Percentiles rank a stretch among this genome's conserved stretches.
Evolutionary conservation across 2,113 vertebrate species (phyloP).

Genomic region (Willisornis vidua): DNA sequence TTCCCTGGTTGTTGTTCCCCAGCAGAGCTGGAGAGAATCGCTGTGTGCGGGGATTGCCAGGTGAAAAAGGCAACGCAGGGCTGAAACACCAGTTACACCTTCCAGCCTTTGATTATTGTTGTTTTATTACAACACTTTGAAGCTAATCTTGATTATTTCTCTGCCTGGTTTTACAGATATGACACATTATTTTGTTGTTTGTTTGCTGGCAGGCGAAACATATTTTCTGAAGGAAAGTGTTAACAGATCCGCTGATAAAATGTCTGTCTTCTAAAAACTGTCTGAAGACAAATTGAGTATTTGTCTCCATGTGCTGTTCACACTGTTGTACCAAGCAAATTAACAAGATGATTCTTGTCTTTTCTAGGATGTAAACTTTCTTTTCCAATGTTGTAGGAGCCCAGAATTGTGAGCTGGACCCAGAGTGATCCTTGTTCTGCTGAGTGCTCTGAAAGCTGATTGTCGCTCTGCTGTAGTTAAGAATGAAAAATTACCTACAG

Average conservation of each 20-base stretch:
- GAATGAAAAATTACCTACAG: neutral
- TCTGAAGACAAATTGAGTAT: conserved; percentile 59
- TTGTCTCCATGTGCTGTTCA: conserved; percentile 44
- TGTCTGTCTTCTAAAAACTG: conserved; percentile 59
- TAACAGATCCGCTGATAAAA: conserved; percentile 61
- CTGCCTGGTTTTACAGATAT: conserved; percentile 25
- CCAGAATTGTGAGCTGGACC: neutral
- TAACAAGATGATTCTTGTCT: conserved; percentile 47
- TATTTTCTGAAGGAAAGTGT: conserved; percentile 66
- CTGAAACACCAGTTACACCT: accelerated
- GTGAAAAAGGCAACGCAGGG: neutral
- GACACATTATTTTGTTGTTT: conserved; percentile 57
- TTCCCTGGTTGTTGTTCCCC: neutral
- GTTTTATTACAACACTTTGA: conserved; percentile 1
- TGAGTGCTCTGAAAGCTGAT: neutral
- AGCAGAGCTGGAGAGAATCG: neutral
- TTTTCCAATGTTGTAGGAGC: neutral
- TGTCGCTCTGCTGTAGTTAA: neutral
- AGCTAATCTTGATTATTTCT: conserved; percentile 19
- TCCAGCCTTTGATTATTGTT: neutral
- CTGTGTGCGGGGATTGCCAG: neutral
- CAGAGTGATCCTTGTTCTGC: neutral
- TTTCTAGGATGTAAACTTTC: neutral
- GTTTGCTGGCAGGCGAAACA: conserved; percentile 58
- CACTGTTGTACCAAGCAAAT: conserved; percentile 39